Conservation (phyloP, 2,888 invertebrate species). For the Isoperla grammatica region DNA sequence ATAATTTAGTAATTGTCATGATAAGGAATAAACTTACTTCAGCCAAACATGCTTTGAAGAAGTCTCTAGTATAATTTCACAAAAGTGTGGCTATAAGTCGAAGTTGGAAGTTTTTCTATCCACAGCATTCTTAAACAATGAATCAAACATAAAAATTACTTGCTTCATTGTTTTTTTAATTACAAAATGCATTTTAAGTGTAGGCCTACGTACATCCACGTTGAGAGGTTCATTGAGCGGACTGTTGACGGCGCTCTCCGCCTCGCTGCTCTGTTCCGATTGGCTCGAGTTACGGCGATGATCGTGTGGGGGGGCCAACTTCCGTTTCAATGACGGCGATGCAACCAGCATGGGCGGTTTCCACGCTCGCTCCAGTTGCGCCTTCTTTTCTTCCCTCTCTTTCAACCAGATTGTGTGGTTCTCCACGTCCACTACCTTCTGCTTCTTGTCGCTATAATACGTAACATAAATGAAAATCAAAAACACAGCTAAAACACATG, state of each 20-base stretch:
- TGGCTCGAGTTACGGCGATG: conserved; percentile 28
- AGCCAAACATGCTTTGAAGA: too few relatives aligned
- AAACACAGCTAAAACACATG: not conserved
- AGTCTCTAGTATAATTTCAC: too few relatives aligned
- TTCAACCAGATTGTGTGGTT: conserved; percentile 57
- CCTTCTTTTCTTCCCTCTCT: conserved; percentile 60
- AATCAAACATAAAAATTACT: too few relatives aligned
- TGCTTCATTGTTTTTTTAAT: too few relatives aligned
- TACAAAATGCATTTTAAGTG: too few relatives aligned
- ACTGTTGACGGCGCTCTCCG: conserved; percentile 31
- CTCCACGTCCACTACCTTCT: conserved; percentile 61
- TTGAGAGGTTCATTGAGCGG: conserved; percentile 31
- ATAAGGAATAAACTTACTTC: too few relatives aligned
- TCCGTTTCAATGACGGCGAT: conserved; percentile 1
- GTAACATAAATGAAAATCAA: not conserved
- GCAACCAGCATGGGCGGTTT: conserved; percentile 41
- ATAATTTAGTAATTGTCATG: too few relatives aligned
- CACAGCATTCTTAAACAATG: too few relatives aligned
- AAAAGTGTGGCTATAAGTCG: too few relatives aligned
- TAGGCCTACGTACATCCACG: conserved; percentile 27
- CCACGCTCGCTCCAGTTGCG: conserved; percentile 57
- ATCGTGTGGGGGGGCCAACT: conserved; percentile 5
- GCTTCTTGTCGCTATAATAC: conserved; percentile 51
- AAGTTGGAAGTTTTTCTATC: too few relatives aligned
- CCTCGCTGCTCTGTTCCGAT: conserved; percentile 32